A percentile compares a stretch with the other conserved stretches of the same genome.
phyloP scores from a whole-genome alignment of 2,888 invertebrate genomes.

The Boloria selene region DNA sequence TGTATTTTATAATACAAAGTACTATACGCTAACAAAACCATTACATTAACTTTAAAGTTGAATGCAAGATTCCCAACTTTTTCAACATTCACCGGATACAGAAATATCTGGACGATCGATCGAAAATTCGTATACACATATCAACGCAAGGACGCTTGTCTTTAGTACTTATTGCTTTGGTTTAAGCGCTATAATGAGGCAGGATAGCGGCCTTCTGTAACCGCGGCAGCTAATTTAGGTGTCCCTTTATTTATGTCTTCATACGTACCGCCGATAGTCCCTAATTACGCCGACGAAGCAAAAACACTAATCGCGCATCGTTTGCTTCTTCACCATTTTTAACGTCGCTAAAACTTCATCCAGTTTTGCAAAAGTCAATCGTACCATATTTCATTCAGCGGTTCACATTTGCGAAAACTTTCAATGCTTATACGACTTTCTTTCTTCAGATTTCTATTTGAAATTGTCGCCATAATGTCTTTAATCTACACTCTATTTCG shows the following conservation, averaged over 20 bases:
- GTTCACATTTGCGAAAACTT: background rate
- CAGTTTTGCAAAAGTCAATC: background rate
- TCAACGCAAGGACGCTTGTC: slow-evolving; percentile 1
- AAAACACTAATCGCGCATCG: slow-evolving; percentile 80
- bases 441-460: slow-evolving; percentile 28
- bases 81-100: slow-evolving; percentile 40
- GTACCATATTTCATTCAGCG: background rate
- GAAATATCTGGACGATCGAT: slow-evolving; percentile 59
- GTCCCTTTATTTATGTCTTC: slow-evolving; percentile 81
- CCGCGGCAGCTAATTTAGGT: slow-evolving; percentile 65
- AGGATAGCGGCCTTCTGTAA: slow-evolving; percentile 25
- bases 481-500: slow-evolving; percentile 33
- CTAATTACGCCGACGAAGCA: slow-evolving; percentile 76
- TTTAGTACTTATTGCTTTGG: slow-evolving; percentile 12
- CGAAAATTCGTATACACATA: slow-evolving; percentile 59
- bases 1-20: no score
- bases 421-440: slow-evolving; percentile 31
- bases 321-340: slow-evolving; percentile 42
- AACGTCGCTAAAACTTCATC: slow-evolving; percentile 2
- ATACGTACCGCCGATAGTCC: slow-evolving; percentile 80
- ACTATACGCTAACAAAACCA: background rate
- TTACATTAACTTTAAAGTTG: slow-evolving; percentile 36
- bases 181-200: slow-evolving; percentile 23
- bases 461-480: slow-evolving; percentile 43
- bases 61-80: slow-evolving; percentile 47